A percentile compares a stretch with the other conserved stretches of the same genome.
phyloP scores from a whole-genome alignment of 2,113 vertebrate genomes.

The Sceloporus tristichus region DNA sequence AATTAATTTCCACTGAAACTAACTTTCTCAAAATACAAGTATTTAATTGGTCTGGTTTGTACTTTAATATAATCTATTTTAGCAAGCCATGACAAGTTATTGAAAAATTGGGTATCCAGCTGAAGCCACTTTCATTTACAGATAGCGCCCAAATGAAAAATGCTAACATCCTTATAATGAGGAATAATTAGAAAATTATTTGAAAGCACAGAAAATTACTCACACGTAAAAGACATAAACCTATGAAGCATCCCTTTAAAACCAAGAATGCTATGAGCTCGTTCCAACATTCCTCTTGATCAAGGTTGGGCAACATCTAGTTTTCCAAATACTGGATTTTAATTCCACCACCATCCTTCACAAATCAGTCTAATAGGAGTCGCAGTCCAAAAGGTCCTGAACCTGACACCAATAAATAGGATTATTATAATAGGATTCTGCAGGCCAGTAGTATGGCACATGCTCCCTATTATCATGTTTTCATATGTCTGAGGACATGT shows the following conservation, averaged over 20 bases:
- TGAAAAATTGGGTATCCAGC: slow-evolving; percentile 40
- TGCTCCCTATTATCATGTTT: neutral
- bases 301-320: too few relatives aligned
- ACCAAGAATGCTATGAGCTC: neutral
- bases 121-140: slow-evolving; percentile 55
- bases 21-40: slow-evolving; percentile 52
- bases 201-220: slow-evolving; percentile 46
- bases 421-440: too few relatives aligned
- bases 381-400: too few relatives aligned
- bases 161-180: neutral
- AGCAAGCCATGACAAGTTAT: slow-evolving; percentile 59
- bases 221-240: slow-evolving; percentile 18
- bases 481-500: neutral
- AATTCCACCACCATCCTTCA: too few relatives aligned
- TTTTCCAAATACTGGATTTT: too few relatives aligned
- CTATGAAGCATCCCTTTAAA: neutral
- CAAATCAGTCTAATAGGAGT: too few relatives aligned
- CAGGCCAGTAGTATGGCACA: neutral
- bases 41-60: slow-evolving; percentile 54
- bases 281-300: neutral
- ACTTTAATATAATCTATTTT: slow-evolving; percentile 66
- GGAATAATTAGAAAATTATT: slow-evolving; percentile 50
- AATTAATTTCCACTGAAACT: slow-evolving; percentile 66
- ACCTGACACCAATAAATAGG: too few relatives aligned
- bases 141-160: slow-evolving; percentile 40